Base-by-base conservation (phyloP, 2,113 vertebrate genomes). In the Cryptoleucopteryx plumbea region DNA sequence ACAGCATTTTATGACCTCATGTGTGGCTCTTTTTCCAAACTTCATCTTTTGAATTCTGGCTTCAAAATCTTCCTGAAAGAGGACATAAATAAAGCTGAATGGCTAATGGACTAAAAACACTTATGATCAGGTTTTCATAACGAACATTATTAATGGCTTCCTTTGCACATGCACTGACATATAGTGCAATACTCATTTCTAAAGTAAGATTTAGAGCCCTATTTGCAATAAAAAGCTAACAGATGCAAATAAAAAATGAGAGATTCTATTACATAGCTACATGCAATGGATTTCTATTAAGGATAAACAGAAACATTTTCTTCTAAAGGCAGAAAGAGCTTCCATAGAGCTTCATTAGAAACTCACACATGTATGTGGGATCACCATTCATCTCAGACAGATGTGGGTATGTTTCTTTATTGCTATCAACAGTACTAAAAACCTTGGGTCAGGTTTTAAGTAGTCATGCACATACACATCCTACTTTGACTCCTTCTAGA, bases 91-190 rank as follows among this genome's bases (percentile, higher is more conserved):
- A 98, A 98, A 97, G 72, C 13, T 61, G 96, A 98, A 98, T 95
- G 96, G 97, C 97, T 98, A 98, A 98, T 98, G 96, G 98, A 98
- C 97, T 98, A 96, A 98, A 98, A 98, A 96, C 98, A 98, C 96
- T 98, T 98, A 97, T 97, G 98, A 98, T 98, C 98, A 95, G 95
- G 96, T 98, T 98, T 98, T 98, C 97, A 96, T 98, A 98, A 98
- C 55, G 90, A 97, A 98, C 85, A 84, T 98, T 98, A 98, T 98
- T 98, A 97, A 98, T 97, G 93, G 96, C 94, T 97, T 96, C 97
- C 94, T 97, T 94, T 40, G 38, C 93, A 90, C 87, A 96, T 66
- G 86, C 82, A 89, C 95, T 96, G 92, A 65, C 91, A 94, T 90
- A 86, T 52, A 82, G 78, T 55, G 96, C 96, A 97, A 97, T 98